Evolutionary conservation across 2,113 vertebrate genomes (phyloP), one percentile per base, ranked within the genome.

Genomic region (Reinhardtius hippoglossoides): DNA sequence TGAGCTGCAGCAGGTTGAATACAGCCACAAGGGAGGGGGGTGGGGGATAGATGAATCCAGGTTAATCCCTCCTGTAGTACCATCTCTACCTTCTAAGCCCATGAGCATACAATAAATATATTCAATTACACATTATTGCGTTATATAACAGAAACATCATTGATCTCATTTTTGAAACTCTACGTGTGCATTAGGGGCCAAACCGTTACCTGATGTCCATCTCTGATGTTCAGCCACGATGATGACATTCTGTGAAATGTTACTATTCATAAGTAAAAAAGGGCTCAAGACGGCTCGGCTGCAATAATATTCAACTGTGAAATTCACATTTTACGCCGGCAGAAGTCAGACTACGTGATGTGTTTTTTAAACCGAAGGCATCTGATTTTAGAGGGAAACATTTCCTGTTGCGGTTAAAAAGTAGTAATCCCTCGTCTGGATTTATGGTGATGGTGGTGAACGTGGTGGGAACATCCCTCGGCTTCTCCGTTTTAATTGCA

Each of bases 171-270:
- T 5, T 50, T 12, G 57, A 71, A 50, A 75, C 58, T 9, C 8
- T 12, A 63, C 5, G 56, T 27, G 23, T 64, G 12, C 42, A 61
- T 73, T 57, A n/a, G 31, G 26, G 21, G 48, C 16, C 37, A 58
- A 78, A 37, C 64, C 8, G 20, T 69, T 77, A 82, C 87, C 81
- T 80, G 80, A 15, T 69, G 64, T 71, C 9, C 4, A 76, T 67
- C 78, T 65, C 70, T 75, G 56, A 72, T 69, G 62, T 56, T 76
- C 73, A 74, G 24, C 31, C 23, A 24, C 79, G 85, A 86, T 91
- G 88, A 92, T 81, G 90, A 90, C 87, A 92, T 81, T 67, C 64
- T 13, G 42, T 79, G 90, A 85, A 92, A 92, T 80, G 60, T 55
- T 80, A 61, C 80, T 71, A 78, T 85, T 88, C 80, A 87, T 85